These are phyloP conservation scores for Callithrix jacchus DNA, from an alignment of 2,113 vertebrate species.

Conservation along the genomic window DNA sequence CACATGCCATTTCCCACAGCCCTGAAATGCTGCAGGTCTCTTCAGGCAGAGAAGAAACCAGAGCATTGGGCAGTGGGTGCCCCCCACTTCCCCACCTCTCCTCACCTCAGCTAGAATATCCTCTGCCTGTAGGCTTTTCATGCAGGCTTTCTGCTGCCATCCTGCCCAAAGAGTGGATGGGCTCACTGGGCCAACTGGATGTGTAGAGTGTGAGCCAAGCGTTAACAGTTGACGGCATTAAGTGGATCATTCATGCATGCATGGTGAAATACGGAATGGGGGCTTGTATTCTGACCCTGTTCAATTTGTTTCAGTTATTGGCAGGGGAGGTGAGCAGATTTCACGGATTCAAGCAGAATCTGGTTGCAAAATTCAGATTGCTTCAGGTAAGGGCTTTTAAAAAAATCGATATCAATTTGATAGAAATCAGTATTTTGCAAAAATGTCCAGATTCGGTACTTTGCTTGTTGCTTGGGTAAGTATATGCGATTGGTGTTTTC, in stretches of 20 bases:
- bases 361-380: constrained; percentile 99
- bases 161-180: not conserved
- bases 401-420: not conserved
- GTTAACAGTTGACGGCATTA: not conserved
- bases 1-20: not conserved
- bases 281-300: constrained; percentile 75
- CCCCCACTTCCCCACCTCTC: rapidly evolving
- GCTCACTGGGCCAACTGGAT: rapidly evolving
- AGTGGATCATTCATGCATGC: not conserved
- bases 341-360: constrained; percentile 98
- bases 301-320: constrained; percentile 91
- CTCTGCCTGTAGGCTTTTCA: not conserved
- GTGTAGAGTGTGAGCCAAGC: not conserved
- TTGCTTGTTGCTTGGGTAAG: constrained; percentile 52
- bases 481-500: not conserved
- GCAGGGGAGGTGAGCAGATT: constrained; percentile 98
- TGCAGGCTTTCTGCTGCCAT: rapidly evolving
- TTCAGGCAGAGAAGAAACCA: constrained; percentile 17
- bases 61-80: not conserved
- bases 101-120: not conserved
- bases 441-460: not conserved
- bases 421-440: not conserved
- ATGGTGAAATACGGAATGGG: not conserved
- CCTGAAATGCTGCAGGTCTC: not conserved
- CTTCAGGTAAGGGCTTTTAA: constrained; percentile 89